Evolutionary conservation across 2,113 vertebrate species (phyloP).

Genomic region (Cyprinodon brontotheroides): DNA sequence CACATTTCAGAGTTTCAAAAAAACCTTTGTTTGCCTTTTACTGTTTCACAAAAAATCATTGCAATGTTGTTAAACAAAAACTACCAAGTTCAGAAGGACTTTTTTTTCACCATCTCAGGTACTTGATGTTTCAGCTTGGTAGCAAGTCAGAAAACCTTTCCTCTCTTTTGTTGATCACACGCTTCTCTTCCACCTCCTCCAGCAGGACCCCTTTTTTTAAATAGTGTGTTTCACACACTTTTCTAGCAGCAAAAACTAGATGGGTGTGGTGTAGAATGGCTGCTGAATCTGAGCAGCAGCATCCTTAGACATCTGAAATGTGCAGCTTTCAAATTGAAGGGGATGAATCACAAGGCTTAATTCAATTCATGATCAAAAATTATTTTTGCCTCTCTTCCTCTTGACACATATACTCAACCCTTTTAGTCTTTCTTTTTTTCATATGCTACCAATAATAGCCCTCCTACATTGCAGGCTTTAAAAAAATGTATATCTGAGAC

Average conservation of each 20-base stretch:
- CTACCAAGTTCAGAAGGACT: neutral
- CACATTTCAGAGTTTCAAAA: conserved; percentile 24
- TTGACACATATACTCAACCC: neutral
- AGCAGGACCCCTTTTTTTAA: conserved; percentile 16
- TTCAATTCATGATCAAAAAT: conserved; percentile 41
- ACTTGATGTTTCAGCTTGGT: neutral
- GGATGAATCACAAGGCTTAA: conserved; percentile 56
- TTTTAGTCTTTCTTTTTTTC: neutral
- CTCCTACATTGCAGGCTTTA: neutral
- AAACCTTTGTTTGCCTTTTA: conserved; percentile 2
- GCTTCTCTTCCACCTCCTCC: conserved; percentile 9
- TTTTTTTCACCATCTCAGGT: neutral
- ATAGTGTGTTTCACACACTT: conserved; percentile 1
- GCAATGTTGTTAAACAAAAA: neutral
- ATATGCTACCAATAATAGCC: conserved; percentile 2
- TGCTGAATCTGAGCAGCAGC: conserved; percentile 22
- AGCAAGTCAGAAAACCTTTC: neutral
- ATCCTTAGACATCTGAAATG: conserved; percentile 39
- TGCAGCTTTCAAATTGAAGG: conserved; percentile 42
- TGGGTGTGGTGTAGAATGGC: conserved; percentile 33
- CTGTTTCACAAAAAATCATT: neutral
- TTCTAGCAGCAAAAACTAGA: conserved; percentile 16
- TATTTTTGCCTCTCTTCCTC: conserved; percentile 25
- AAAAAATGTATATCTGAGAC: neutral
- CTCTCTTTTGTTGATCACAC: conserved; percentile 21